phyloP scores from a whole-genome alignment of 1,140 invertebrate species.

The Lepidurus couesii region DNA sequence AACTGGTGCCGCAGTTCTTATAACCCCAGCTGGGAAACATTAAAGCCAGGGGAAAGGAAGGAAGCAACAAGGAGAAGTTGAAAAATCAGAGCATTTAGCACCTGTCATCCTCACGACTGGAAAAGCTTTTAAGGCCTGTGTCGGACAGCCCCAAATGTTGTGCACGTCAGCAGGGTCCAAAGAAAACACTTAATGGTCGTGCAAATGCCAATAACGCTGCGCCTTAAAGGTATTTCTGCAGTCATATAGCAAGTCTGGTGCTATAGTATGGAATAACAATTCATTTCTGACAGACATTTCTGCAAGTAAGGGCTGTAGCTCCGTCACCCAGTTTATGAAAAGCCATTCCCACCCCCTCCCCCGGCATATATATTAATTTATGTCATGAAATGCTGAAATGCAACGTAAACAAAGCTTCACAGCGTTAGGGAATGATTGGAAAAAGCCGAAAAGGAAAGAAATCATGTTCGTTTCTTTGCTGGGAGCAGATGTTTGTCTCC shows the following conservation, averaged over 20 bases:
- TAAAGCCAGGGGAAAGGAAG: background rate
- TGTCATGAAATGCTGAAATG: background rate
- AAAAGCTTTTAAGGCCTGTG: background rate
- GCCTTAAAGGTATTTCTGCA: background rate
- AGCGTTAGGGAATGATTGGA: background rate
- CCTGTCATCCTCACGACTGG: slow-evolving; percentile 5
- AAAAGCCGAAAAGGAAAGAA: background rate
- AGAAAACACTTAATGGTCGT: background rate
- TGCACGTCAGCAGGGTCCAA: background rate
- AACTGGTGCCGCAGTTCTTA: too few species aligned
- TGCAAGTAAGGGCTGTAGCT: background rate
- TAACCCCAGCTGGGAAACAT: too few species aligned
- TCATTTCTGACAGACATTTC: background rate
- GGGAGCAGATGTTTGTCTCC: background rate
- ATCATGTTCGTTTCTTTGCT: background rate
- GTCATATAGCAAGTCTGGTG: background rate
- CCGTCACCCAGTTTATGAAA: background rate
- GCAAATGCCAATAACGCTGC: background rate
- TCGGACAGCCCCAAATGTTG: background rate
- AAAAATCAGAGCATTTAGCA: background rate
- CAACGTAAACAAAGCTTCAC: background rate
- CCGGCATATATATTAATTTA: background rate
- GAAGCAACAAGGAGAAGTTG: background rate
- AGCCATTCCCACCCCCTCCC: too few species aligned
- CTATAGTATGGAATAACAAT: background rate